phyloP scores from a whole-genome alignment of 2,888 invertebrate species.

The Chrysopilus asiliformis region DNA sequence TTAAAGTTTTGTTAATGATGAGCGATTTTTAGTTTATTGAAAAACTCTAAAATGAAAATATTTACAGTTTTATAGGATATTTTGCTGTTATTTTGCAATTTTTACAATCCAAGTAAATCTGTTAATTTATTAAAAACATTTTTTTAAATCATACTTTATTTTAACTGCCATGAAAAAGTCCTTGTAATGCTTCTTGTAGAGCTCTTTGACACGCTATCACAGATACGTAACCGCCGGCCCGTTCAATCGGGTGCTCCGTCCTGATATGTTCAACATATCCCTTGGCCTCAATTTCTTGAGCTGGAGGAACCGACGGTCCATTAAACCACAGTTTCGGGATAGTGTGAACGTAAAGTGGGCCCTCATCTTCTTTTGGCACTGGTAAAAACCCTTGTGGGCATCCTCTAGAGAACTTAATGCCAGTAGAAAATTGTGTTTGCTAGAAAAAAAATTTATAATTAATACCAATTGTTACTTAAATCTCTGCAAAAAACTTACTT shows the following conservation, averaged over 20 bases:
- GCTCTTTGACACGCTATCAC: constrained; percentile 74
- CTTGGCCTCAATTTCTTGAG: constrained; percentile 45
- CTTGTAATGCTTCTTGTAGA: constrained; percentile 75
- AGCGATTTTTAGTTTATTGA: no score
- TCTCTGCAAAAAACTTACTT: constrained; percentile 23
- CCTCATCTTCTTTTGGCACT: constrained; percentile 61
- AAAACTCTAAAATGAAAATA: no score
- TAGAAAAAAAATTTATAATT: constrained; percentile 1
- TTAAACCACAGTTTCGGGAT: constrained; percentile 44
- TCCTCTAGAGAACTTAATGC: constrained; percentile 65
- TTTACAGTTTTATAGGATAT: no score
- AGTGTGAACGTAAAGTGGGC: constrained; percentile 59
- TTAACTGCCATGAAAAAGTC: constrained; percentile 37
- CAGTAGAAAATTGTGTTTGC: constrained; percentile 66
- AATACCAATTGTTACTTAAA: background rate
- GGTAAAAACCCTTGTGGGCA: constrained; percentile 48
- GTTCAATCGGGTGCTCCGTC: constrained; percentile 56
- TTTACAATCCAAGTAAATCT: no score
- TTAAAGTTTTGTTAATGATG: no score
- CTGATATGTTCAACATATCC: constrained; percentile 64
- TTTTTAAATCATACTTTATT: no score
- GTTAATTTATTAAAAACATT: no score
- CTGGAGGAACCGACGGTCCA: constrained; percentile 59
- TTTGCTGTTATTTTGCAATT: no score
- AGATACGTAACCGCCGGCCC: constrained; percentile 78